Evolutionary conservation across 64 coral and sea anemone genomes (phyloP).

Genomic region (Porites australiensis): DNA sequence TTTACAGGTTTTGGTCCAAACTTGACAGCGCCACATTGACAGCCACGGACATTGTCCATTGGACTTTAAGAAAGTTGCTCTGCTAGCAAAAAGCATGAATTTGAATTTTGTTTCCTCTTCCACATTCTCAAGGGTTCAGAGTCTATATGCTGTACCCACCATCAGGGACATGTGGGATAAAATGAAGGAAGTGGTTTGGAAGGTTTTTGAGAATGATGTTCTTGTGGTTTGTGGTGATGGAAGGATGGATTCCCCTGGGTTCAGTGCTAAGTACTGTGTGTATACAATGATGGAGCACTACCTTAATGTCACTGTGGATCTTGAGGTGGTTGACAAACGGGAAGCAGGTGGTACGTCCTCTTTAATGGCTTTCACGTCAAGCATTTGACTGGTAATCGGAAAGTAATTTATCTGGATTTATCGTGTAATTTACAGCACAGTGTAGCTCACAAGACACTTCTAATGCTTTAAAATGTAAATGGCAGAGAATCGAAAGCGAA

Average conservation of each 20-base stretch:
- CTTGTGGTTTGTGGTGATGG: conserved; percentile 61
- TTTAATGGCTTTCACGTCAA: conserved; percentile 58
- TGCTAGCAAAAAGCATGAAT: conserved; percentile 44
- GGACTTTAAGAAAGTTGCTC: conserved; percentile 51
- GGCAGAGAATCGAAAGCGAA: conserved; percentile 62
- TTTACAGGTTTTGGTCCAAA: not conserved
- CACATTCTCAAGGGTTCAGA: conserved; percentile 55
- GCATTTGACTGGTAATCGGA: conserved; percentile 7
- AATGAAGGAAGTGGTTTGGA: conserved; percentile 21
- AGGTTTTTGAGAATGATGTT: conserved; percentile 11
- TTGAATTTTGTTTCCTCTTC: conserved; percentile 44
- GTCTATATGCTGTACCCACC: conserved; percentile 30
- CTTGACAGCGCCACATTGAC: not conserved
- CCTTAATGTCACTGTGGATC: conserved; percentile 48
- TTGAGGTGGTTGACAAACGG: conserved; percentile 59
- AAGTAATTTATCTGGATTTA: conserved; percentile 57
- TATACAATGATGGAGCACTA: conserved; percentile 63
- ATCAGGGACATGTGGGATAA: conserved; percentile 1
- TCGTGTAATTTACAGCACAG: conserved; percentile 10
- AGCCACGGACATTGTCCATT: not conserved
- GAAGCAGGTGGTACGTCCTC: conserved; percentile 35
- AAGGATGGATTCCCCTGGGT: conserved; percentile 68
- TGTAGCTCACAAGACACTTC: conserved; percentile 32
- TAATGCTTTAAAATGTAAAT: conserved; percentile 51
- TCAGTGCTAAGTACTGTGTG: conserved; percentile 49